Evolutionary conservation across 2,113 vertebrate species (phyloP), one percentile per base, ranked within the genome.

Genomic region (Mesoclemmys tuberculata): DNA sequence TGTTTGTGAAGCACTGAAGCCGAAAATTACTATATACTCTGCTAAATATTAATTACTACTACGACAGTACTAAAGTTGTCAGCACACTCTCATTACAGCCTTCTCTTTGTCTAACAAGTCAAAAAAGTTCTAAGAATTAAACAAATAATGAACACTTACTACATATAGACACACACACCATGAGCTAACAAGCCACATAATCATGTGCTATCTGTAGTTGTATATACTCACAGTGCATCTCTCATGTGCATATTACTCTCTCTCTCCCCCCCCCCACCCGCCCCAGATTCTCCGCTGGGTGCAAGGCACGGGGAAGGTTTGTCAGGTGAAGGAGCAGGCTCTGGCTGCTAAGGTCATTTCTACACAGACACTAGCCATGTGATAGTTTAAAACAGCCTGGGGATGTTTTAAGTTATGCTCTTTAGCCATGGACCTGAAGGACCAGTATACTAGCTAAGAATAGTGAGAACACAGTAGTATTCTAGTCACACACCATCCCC

Each of bases 11-110:
- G 92, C 92, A 58, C n/a, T 55, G 92, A 95, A 90, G 95, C 95
- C 93, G 92, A 93, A 97, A 97, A 95, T 97, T 93, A 95, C 95
- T 84, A 94, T 95, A 97, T 93, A 97, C 64, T 24, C n/a, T 5
- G 19, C 90, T 96, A 97, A 96, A 96, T 96, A 97, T 95, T 96
- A 97, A 97, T 97, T 96, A 97, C 89, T 85, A 90, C 93, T 86
- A 94, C 74, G 88, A 82, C 0, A 0, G 87, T 58, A 91, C 64
- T 87, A 90, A 79, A 94, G 71, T 93, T 94, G 93, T 92, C 88
- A 78, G 2, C 89, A 64, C 1, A 54, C 78, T 94, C 93, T 89
- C 68, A 29, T 6, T 90, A 95, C 90, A 55, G 92, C 82, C 84
- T 86, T 8, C 1, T 1, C 71, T 82, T 0, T 80, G 56, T 94